Evolutionary conservation across 2,888 invertebrate species (phyloP).

Genomic region (Creontiades dilutus): DNA sequence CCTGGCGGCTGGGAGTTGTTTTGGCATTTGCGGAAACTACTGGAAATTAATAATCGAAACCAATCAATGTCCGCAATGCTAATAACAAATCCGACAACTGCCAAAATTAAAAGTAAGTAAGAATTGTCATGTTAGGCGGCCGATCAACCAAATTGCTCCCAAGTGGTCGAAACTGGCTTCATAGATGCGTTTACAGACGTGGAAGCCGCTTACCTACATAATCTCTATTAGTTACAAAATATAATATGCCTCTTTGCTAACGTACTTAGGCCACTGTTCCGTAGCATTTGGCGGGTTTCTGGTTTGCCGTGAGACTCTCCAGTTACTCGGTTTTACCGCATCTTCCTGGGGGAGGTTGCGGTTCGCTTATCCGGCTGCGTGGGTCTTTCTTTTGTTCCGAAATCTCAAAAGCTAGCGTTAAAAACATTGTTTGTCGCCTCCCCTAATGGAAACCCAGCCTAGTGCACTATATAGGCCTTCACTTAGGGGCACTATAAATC

Average conservation of each 20-base stretch:
- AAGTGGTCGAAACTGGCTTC: neutral
- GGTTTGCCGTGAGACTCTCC: slow-evolving; percentile 47
- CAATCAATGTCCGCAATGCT: too few relatives aligned
- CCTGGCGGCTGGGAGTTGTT: too few relatives aligned
- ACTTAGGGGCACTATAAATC: too few relatives aligned
- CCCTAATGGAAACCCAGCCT: neutral
- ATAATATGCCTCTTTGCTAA: slow-evolving; percentile 66
- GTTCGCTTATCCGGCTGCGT: slow-evolving; percentile 29
- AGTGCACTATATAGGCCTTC: neutral
- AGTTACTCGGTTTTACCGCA: slow-evolving; percentile 31
- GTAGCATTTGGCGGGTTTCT: slow-evolving; percentile 58
- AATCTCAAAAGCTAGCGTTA: slow-evolving; percentile 35
- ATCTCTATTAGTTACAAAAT: slow-evolving; percentile 50
- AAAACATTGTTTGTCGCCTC: slow-evolving; percentile 13
- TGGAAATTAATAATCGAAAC: too few relatives aligned
- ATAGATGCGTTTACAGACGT: neutral
- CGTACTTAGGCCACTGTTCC: slow-evolving; percentile 62
- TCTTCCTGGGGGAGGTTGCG: slow-evolving; percentile 33
- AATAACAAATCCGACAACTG: too few relatives aligned
- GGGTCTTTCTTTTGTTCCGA: slow-evolving; percentile 30
- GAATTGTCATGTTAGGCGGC: neutral
- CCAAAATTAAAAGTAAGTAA: too few relatives aligned
- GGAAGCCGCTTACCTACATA: slow-evolving; percentile 30
- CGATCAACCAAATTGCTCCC: neutral
- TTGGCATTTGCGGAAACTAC: too few relatives aligned